Base-by-base conservation (phyloP, 2,797 vertebrate species). In the Xenentodon cancila region DNA sequence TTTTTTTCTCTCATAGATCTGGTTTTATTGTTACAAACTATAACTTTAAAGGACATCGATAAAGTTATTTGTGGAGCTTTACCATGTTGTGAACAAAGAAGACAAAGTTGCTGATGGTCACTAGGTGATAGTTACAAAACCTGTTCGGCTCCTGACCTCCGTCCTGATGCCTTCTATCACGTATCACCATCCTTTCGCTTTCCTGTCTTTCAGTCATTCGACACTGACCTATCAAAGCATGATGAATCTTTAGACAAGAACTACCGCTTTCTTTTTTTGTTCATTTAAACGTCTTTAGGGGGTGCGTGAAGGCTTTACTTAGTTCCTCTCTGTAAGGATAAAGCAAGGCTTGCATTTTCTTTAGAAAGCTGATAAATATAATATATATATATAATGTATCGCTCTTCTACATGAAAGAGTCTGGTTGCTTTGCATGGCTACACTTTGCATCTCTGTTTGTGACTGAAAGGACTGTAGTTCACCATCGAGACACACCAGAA, bases 311-410 rank as follows among this genome's bases (percentile, higher is more conserved):
- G 22, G 67, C 50, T 71, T 77, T 71, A 78, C 80, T 84, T 78
- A 73, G 42, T 56, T 56, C 63, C 19, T 34, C 42, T 73, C 75
- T 77, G 68, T 68, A 51, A 84, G 67, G 77, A 70, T 71, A 86
- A 45, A 86, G 88, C 90, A 87, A 88, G 74, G 76, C 65, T 81
- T 80, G 88, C 82, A 90, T 75, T 86, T 92, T 90, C 77, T 79
- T 75, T 86, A 61, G 63, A 84, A 81, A 80, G 73, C 72, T 82
- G 81, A 90, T 92, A 90, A 89, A 90, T 89, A 81, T 85, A 82
- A 92, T 91, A 88, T 81, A 25, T 25, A 3, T 25, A 25, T 25
- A 25, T 25, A 25, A 25, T 25, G 5, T 25, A 89, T 87, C 20
- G 62, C 75, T 59, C 50, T 13, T 59, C 65, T 69, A 79, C 82